Evolutionary conservation across 2,113 vertebrate genomes (phyloP), one percentile per base, ranked within the genome.

Genomic region (Anhinga rufa): DNA sequence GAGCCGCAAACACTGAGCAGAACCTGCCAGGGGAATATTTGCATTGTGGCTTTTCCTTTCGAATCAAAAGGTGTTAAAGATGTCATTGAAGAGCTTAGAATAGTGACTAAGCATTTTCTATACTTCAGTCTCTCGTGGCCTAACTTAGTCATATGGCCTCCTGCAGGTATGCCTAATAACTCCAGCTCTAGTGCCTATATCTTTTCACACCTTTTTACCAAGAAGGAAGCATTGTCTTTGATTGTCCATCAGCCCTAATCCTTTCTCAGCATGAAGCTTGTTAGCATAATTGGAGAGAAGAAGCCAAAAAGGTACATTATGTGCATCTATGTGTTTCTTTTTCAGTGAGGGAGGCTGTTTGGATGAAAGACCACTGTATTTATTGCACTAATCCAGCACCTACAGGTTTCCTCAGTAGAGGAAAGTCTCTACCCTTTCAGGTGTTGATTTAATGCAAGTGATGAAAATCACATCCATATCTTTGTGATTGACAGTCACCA

Each of bases 181-280:
- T 95, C 94, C 83, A 96, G 91, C 97, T 95, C 91, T 82, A 95
- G 88, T 93, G 96, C 97, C 97, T 94, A 6, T 66, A 86, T 98
- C 93, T 97, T 97, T 98, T 97, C 97, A 98, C 98, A 98, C 98
- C 97, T 98, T 98, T 97, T 98, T 97, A 95, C 93, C 95, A 97
- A 96, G 97, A 96, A 98, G 94, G 95, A 97, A 98, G 95, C 95
- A 97, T 98, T 98, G 98, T 98, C 96, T 98, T 97, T 98, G 98
- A 98, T 97, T 98, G 98, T 98, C 98, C 98, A 98, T 98, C 97
- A 98, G 96, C 89, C 79, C 95, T 98, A 99, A 99, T 98, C 98
- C 98, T 98, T 97, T 98, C 98, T 96, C 98, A 98, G 98, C 97
- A 69, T 95, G 98, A 97, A 96, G 68, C 98, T 98, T 98, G 98